Evolutionary conservation across 2,888 invertebrate genomes (phyloP), one percentile per base, ranked within the genome.

Genomic region (Mayetiola destructor): DNA sequence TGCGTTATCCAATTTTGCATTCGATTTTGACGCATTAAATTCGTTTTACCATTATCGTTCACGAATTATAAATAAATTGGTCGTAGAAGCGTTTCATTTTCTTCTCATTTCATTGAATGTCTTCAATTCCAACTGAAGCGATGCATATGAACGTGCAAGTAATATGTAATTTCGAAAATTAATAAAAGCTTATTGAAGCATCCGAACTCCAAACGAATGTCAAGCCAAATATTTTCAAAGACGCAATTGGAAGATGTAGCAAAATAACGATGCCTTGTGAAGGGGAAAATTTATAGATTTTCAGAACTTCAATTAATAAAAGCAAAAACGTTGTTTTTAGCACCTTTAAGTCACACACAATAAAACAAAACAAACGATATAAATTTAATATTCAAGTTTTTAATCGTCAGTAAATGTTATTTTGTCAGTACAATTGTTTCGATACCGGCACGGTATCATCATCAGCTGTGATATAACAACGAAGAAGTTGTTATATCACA

Each of bases 121-220:
- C 48, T 48, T 48, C 16, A 48, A 48, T 48, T 48, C 16, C 27
- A 48, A 27, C 16, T n/a, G 48, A 48, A 48, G 27, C 48, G 23
- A 27, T 48, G 23, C 48, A 27, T 27, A 48, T n/a, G 27, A 48
- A 48, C 48, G 48, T 48, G 48, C 27, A 23, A 48, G 48, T 27
- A 48, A 48, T 48, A 27, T 48, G 48, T 48, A 48, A 48, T 48
- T 48, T 48, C 27, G n/a, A 48, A 48, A 48, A 48, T 48, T 48
- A 48, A 48, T 27, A 27, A 27, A 48, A 23, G n/a, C 16, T 48
- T 27, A 48, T 48, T 48, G 9, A 4, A 16, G 42, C 3, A 3
- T n/a, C 27, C 9, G 27, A 4, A 27, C n/a, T n/a, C n/a, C 14
- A 16, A 37, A 12, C 37, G 3, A 37, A 5, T 9, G 8, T 5